Conservation (phyloP, 2,888 invertebrate species). For the Cephus spinipes region DNA sequence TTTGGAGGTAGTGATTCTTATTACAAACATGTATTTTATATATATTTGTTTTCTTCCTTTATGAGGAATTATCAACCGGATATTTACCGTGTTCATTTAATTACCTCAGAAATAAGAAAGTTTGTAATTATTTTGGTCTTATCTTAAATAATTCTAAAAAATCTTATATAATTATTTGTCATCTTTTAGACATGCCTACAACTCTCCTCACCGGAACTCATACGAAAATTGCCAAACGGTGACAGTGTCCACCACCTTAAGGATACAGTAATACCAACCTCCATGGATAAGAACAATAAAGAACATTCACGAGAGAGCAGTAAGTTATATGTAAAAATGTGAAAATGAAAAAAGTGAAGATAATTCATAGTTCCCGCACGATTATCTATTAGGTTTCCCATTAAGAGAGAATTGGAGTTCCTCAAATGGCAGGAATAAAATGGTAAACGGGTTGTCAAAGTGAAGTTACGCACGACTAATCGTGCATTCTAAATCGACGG, state of each 20-base stretch:
- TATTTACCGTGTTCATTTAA: neutral
- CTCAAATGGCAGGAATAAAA: conserved; percentile 4
- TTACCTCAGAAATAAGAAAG: neutral
- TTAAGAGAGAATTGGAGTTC: neutral
- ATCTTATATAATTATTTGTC: neutral
- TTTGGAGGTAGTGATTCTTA: conserved; percentile 48
- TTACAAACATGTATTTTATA: no score
- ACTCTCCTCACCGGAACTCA: conserved; percentile 62
- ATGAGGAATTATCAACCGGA: neutral
- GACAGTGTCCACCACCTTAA: conserved; percentile 55
- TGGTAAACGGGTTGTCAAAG: conserved; percentile 4
- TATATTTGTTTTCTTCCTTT: no score
- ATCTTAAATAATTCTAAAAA: neutral
- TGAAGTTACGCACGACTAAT: conserved; percentile 22
- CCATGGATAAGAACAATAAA: conserved; percentile 48
- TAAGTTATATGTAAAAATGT: conserved; percentile 15
- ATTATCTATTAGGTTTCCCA: no score
- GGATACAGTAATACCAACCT: conserved; percentile 48
- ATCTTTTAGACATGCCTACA: conserved; percentile 60
- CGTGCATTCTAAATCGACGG: conserved; percentile 5
- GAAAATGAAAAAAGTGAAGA: neutral
- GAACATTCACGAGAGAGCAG: conserved; percentile 38
- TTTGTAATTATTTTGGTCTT: neutral
- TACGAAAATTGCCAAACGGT: conserved; percentile 62
- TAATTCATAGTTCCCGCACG: no score